Percentiles rank a stretch among this genome's conserved stretches.
Evolutionary conservation across 2,888 invertebrate species (phyloP).

Genomic region (Diaphora mendica): DNA sequence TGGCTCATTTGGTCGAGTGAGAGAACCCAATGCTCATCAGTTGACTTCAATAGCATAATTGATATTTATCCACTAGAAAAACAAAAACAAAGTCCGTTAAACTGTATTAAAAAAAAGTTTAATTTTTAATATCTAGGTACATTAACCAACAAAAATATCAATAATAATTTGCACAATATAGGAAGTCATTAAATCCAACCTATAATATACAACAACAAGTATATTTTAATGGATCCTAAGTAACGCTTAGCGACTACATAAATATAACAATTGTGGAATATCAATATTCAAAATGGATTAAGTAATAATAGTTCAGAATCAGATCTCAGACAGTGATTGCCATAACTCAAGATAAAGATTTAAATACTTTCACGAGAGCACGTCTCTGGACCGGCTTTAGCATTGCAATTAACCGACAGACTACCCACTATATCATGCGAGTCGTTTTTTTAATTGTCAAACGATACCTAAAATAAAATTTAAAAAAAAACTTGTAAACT

Average conservation of each 20-base stretch:
- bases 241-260: slow-evolving; percentile 5
- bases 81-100: no score
- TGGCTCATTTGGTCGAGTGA: no score
- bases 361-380: slow-evolving; percentile 58
- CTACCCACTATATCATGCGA: slow-evolving; percentile 31
- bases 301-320: slow-evolving; percentile 47
- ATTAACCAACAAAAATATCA: neutral
- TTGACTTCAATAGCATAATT: no score
- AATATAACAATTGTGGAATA: slow-evolving; percentile 26
- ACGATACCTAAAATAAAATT: neutral
- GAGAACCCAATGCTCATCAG: no score
- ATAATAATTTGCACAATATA: neutral
- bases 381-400: slow-evolving; percentile 50
- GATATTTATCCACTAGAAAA: no score
- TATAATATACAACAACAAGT: neutral
- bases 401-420: slow-evolving; percentile 55
- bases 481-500: neutral
- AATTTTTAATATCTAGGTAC: no score
- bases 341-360: slow-evolving; percentile 56
- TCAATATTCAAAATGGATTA: slow-evolving; percentile 56
- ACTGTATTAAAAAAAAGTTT: no score
- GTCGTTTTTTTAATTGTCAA: neutral
- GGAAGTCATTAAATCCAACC: neutral
- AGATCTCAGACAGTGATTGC: slow-evolving; percentile 66
- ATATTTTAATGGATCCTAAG: neutral